phyloP scores from a whole-genome alignment of 2,113 vertebrate species.

The Gymnocephalus cernua region DNA sequence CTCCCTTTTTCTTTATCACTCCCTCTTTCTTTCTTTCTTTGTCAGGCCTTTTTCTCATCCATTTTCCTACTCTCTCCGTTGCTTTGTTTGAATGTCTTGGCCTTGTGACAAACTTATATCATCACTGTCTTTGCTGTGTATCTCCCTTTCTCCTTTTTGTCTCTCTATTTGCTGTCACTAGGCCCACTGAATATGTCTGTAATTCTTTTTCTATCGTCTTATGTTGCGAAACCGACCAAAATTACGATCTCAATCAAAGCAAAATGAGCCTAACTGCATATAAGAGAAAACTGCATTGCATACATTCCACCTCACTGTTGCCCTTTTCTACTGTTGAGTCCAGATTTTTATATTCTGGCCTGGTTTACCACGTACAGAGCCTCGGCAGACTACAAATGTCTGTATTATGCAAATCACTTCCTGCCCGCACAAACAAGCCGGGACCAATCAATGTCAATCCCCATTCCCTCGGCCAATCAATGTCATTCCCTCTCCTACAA shows the following conservation, averaged over 20 bases:
- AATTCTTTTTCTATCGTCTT: background rate
- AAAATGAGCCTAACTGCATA: constrained; percentile 13
- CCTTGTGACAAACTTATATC: background rate
- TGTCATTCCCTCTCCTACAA: constrained; percentile 76
- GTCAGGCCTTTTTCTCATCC: background rate
- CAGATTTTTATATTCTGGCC: constrained; percentile 66
- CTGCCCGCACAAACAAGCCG: constrained; percentile 78
- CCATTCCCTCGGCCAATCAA: constrained; percentile 81
- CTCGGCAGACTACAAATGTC: constrained; percentile 77
- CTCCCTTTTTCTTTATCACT: constrained; percentile 25
- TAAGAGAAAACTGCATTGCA: constrained; percentile 1
- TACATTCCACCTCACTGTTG: constrained; percentile 24
- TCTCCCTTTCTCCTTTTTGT: background rate
- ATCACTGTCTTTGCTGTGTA: background rate
- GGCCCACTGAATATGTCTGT: background rate
- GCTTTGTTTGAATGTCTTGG: constrained; percentile 7
- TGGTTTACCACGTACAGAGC: constrained; percentile 52
- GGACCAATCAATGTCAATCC: constrained; percentile 84
- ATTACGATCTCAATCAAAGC: constrained; percentile 6
- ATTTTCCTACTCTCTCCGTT: constrained; percentile 3
- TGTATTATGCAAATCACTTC: constrained; percentile 82
- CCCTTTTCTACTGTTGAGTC: constrained; percentile 37
- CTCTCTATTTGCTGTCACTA: background rate
- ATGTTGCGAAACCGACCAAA: constrained; percentile 22
- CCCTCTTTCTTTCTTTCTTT: background rate